Conservation (phyloP, 2,888 invertebrate genomes). For the Oxystoma pomonae region DNA sequence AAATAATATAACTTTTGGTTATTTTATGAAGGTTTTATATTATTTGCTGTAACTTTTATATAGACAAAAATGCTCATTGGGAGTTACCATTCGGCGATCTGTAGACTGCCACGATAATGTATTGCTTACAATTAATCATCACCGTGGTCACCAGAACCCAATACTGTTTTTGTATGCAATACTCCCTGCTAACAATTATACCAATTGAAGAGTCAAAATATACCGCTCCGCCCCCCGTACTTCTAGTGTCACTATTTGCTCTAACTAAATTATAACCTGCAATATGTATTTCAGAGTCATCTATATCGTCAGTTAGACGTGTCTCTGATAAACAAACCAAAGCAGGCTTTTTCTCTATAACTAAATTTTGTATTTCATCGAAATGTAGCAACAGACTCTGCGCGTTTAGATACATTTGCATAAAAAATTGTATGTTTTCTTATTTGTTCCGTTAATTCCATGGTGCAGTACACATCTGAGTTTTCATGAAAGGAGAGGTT, state of each 20-base stretch:
- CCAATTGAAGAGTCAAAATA: not conserved
- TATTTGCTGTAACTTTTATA: no score
- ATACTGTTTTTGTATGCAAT: not conserved
- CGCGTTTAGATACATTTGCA: not conserved
- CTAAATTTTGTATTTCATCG: not conserved
- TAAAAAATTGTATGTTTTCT: no score
- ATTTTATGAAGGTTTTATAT: no score
- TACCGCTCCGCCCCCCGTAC: not conserved
- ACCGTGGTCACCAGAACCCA: not conserved
- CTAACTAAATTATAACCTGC: not conserved
- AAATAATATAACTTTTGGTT: no score
- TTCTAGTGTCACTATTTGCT: not conserved
- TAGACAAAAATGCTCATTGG: no score
- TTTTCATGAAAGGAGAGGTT: no score
- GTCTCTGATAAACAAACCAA: not conserved
- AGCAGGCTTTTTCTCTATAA: not conserved
- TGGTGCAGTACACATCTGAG: no score
- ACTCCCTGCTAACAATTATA: not conserved
- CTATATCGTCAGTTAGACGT: not conserved
- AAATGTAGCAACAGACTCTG: not conserved
- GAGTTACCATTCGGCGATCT: not conserved
- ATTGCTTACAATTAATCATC: not conserved
- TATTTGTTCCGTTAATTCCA: no score
- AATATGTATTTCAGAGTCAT: not conserved
- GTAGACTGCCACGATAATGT: not conserved